A percentile compares a stretch with the other conserved stretches of the same genome.
phyloP scores from a whole-genome alignment of 1,140 invertebrate species.

The Lasaia peninsularis region DNA sequence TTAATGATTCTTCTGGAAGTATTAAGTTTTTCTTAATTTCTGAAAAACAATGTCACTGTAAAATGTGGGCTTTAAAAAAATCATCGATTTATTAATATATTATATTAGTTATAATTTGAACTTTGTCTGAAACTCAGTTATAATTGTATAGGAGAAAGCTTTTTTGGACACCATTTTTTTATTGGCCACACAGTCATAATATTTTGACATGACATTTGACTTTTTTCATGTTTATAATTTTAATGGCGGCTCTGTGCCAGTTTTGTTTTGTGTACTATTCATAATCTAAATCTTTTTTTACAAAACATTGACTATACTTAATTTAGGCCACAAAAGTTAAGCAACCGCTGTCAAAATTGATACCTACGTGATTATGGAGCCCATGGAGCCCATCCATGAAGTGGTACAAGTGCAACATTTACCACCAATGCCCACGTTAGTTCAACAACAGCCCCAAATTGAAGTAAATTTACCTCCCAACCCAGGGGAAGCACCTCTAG shows the following conservation, averaged over 20 bases:
- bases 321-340: neutral
- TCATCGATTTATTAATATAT: neutral
- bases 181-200: neutral
- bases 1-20: too few relatives aligned
- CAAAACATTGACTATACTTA: neutral
- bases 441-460: conserved; percentile 25
- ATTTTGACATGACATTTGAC: neutral
- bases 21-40: too few relatives aligned
- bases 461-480: conserved; percentile 32
- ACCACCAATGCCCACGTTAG: conserved; percentile 13
- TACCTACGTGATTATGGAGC: conserved; percentile 22
- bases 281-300: neutral
- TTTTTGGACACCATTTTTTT: neutral
- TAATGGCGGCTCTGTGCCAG: conserved; percentile 8
- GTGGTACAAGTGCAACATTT: conserved; percentile 22
- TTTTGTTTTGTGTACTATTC: neutral
- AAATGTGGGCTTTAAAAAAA: neutral
- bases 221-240: conserved; percentile 16
- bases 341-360: conserved; percentile 23
- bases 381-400: conserved; percentile 25
- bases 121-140: too few relatives aligned
- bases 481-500: conserved; percentile 27
- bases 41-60: neutral
- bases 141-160: neutral
- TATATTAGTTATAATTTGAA: neutral